Percentiles rank a stretch among this genome's conserved stretches.
These are phyloP conservation scores for Anthoptus insignis DNA, from an alignment of 2,888 invertebrate species.

Conservation along the genomic window DNA sequence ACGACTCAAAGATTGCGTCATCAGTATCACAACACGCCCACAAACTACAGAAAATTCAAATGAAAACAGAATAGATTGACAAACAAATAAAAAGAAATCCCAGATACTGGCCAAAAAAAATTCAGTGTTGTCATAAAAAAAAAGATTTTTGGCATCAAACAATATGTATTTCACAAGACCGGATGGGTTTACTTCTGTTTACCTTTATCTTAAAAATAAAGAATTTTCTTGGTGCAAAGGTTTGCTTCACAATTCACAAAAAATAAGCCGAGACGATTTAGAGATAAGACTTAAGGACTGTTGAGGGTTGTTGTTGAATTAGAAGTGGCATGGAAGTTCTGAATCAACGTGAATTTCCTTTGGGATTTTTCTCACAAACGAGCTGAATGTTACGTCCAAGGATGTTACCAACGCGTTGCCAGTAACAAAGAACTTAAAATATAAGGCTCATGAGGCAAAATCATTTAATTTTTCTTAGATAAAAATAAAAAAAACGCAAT, in stretches of 20 bases:
- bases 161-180: conserved; percentile 62
- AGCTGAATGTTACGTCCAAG: no score
- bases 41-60: no score
- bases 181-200: conserved; percentile 74
- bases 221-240: conserved; percentile 26
- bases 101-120: conserved; percentile 24
- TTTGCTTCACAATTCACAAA: conserved; percentile 66
- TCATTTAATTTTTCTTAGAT: no score
- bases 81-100: conserved; percentile 28
- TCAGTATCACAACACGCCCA: no score
- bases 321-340: conserved; percentile 15
- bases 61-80: no score
- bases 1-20: no score
- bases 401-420: no score
- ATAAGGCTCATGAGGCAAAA: no score
- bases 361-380: no score
- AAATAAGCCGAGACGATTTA: conserved; percentile 58
- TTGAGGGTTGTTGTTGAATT: background rate
- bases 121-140: conserved; percentile 21
- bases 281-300: conserved; percentile 60
- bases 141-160: conserved; percentile 29
- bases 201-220: conserved; percentile 60
- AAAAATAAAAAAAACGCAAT: no score
- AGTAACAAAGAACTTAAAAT: no score
- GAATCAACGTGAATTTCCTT: no score